Base-by-base conservation (phyloP, 2,113 vertebrate genomes). In the Pollimyrus isidori region DNA sequence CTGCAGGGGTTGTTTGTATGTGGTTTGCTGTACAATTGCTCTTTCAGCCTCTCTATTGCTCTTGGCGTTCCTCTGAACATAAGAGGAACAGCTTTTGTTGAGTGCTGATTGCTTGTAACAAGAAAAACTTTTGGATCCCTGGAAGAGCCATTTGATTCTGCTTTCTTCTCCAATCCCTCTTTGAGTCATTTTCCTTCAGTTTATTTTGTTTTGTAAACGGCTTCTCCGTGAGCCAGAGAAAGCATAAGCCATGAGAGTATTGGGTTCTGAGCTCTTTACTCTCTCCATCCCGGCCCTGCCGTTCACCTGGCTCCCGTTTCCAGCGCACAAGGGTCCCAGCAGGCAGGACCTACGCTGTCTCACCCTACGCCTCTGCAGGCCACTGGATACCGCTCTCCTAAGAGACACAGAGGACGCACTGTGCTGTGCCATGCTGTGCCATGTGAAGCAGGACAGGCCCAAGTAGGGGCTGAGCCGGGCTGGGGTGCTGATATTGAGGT, bases 101-200 rank as follows among this genome's bases (percentile, higher is more conserved):
- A 91, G 93, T 91, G 94, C 92, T 92, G 91, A 93, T 94, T 92
- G 92, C 95, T 95, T 94, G 96, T 85, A 92, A 89, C 58, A 80
- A 90, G 91, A 86, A 90, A 42, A 26, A 26, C 88, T 93, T 94
- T 96, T 96, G 97, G 96, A 96, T 97, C 96, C 95, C 95, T 93
- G 93, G 91, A 93, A 95, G 92, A 95, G 94, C 92, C 92, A 92
- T 89, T 93, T 91, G 69, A 69, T 87, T 86, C 69, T 76, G 35
- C 17, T 42, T 92, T 92, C 92, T 91, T 93, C 92, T 94, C 91
- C 53, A 86, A 56, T 82, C 85, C 86, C 89, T 35, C 1, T 35
- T 35, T 52, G 92, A 90, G 89, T 93, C 89, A 89, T 92, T 89
- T 86, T 91, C 89, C 92, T 90, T 89, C 88, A 92, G 88, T 95